A percentile compares a stretch with the other conserved stretches of the same genome.
These are phyloP conservation scores for Scaptodrosophila latifasciaeformis DNA, from an alignment of 2,888 invertebrate genomes.

Conservation along the genomic window DNA sequence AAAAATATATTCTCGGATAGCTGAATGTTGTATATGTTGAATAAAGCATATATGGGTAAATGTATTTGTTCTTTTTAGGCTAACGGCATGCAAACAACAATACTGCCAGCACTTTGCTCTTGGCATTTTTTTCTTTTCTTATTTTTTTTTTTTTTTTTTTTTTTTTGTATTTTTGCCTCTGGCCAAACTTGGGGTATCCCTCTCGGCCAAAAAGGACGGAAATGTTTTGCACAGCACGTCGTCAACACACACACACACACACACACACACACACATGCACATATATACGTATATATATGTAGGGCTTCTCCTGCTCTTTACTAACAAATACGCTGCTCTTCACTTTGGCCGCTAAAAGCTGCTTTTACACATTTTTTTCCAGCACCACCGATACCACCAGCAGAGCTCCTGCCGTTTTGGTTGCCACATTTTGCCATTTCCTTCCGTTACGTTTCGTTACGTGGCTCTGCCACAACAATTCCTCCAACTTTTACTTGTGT, in stretches of 20 bases:
- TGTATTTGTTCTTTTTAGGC: slow-evolving; percentile 41
- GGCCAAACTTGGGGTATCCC: too few species aligned
- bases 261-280: slow-evolving; percentile 10
- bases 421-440: slow-evolving; percentile 60
- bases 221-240: slow-evolving; percentile 65
- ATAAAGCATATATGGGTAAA: slow-evolving; percentile 1
- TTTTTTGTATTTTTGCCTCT: too few species aligned
- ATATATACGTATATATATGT: too few species aligned
- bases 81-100: slow-evolving; percentile 60
- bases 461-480: slow-evolving; percentile 40
- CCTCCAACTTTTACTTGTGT: slow-evolving; percentile 1
- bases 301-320: not conserved
- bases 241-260: slow-evolving; percentile 25
- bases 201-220: slow-evolving; percentile 38
- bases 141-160: too few species aligned
- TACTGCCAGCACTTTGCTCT: slow-evolving; percentile 55
- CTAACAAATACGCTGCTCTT: not conserved
- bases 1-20: too few species aligned
- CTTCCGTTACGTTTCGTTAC: slow-evolving; percentile 47
- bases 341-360: slow-evolving; percentile 60
- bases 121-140: too few species aligned
- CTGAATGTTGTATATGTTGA: too few species aligned
- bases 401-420: too few species aligned
- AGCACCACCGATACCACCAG: slow-evolving; percentile 40
- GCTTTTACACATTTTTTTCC: slow-evolving; percentile 58